Conservation (phyloP, 2,113 vertebrate species). For the Sigmodon hispidus region DNA sequence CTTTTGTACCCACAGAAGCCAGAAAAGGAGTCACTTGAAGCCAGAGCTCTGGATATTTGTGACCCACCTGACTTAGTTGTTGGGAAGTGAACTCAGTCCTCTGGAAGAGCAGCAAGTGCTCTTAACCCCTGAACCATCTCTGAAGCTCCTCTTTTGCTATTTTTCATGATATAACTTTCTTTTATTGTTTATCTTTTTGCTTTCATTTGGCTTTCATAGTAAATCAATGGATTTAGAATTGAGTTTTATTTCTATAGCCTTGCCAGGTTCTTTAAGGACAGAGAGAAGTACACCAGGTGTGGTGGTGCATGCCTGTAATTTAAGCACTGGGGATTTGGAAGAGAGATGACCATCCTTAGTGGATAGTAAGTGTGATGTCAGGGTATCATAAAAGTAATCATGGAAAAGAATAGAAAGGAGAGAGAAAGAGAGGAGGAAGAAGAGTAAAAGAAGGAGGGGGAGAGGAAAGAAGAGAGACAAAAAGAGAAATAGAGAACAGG, state of each 20-base stretch:
- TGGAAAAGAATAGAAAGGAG: not conserved
- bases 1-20: too few species aligned
- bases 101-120: not conserved
- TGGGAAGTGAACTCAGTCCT: too few species aligned
- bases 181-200: not conserved
- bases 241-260: not conserved
- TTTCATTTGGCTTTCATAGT: not conserved
- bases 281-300: not conserved
- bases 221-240: not conserved
- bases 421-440: rapidly evolving
- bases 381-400: not conserved
- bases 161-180: not conserved
- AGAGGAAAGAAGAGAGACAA: too few species aligned
- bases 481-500: not conserved
- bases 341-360: not conserved
- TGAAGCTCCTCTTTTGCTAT: not conserved
- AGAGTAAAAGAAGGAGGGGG: rapidly evolving
- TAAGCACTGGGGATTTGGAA: not conserved
- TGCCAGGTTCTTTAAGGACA: not conserved
- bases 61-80: not conserved
- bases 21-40: not conserved
- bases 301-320: not conserved
- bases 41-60: not conserved
- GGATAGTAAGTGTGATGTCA: not conserved
- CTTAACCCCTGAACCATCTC: not conserved